These are phyloP conservation scores for Megaceryle maxima DNA, from an alignment of 2,113 vertebrate genomes.

Conservation along the genomic window DNA sequence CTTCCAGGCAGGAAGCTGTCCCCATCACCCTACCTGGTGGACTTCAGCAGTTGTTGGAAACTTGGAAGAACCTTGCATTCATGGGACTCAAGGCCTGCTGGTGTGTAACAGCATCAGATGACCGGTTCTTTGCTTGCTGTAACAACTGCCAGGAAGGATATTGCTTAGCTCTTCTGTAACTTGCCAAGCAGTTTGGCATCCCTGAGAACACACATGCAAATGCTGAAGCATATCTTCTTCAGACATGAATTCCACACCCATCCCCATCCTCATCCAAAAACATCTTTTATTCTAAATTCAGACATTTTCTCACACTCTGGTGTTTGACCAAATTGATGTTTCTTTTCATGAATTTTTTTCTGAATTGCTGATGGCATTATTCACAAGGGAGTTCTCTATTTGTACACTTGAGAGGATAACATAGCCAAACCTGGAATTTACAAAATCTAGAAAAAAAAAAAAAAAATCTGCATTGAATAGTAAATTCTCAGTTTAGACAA, in stretches of 20 bases:
- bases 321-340: neutral
- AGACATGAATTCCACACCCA: neutral
- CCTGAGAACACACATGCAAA: neutral
- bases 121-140: neutral
- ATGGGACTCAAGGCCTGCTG: fast-evolving
- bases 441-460: neutral
- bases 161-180: neutral
- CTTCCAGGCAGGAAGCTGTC: neutral
- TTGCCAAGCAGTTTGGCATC: neutral
- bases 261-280: neutral
- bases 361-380: neutral
- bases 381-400: neutral
- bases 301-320: neutral
- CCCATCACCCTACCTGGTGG: neutral
- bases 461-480: neutral
- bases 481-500: neutral
- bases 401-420: neutral
- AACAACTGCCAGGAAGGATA: neutral
- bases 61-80: neutral
- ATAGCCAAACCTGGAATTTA: neutral
- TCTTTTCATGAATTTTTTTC: neutral
- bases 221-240: neutral
- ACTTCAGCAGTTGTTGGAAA: neutral
- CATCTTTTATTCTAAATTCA: neutral
- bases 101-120: fast-evolving